Evolutionary conservation across 2,888 invertebrate species (phyloP).

Genomic region (Stegophylla sp.): DNA sequence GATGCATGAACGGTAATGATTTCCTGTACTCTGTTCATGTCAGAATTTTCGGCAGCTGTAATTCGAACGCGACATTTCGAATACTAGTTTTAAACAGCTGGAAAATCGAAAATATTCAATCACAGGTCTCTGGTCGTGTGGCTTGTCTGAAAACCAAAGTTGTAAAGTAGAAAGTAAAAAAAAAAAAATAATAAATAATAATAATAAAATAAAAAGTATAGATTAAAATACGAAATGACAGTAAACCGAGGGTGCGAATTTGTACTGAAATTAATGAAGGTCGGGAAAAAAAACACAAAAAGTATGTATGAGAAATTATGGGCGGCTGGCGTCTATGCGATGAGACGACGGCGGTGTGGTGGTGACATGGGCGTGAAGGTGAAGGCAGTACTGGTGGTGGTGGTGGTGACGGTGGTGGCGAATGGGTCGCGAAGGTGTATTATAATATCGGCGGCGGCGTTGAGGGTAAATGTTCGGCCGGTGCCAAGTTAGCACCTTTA

Average conservation of each 20-base stretch:
- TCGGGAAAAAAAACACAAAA: constrained; percentile 6
- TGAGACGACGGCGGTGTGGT: not conserved
- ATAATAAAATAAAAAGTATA: too few relatives aligned
- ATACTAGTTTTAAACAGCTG: too few relatives aligned
- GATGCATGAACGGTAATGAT: too few relatives aligned
- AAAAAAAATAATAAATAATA: not conserved
- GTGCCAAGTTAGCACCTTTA: constrained; percentile 53
- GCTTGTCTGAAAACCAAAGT: too few relatives aligned
- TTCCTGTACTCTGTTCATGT: too few relatives aligned
- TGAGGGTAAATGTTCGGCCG: constrained; percentile 46
- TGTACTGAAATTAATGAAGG: constrained; percentile 30
- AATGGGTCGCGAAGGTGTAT: constrained; percentile 23
- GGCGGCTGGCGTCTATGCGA: constrained; percentile 17
- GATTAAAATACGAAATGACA: constrained; percentile 2
- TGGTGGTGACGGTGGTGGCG: not conserved
- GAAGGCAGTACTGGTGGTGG: not conserved
- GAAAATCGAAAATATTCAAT: too few relatives aligned
- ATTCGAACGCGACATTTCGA: too few relatives aligned
- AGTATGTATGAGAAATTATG: constrained; percentile 30
- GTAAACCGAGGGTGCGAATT: not conserved
- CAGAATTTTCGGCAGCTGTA: too few relatives aligned
- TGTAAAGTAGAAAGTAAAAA: too few relatives aligned
- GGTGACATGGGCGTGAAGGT: not conserved
- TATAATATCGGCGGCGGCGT: constrained; percentile 49
- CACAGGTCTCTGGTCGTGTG: too few relatives aligned